phyloP scores from a whole-genome alignment of 2,113 vertebrate genomes.

The Herpailurus yagouaroundi region DNA sequence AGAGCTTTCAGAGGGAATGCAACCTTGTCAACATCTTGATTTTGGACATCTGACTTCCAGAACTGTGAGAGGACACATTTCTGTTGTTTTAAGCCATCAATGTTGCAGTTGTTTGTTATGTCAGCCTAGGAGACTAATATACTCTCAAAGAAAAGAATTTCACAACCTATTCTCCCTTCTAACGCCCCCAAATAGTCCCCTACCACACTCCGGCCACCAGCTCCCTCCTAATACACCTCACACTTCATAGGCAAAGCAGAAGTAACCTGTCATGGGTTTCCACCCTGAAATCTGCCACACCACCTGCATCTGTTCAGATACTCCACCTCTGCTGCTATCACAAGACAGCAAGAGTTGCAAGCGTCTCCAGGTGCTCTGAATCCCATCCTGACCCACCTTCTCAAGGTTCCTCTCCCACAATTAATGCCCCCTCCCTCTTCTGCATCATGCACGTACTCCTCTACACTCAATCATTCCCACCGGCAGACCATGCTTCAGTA shows the following conservation, averaged over 20 bases:
- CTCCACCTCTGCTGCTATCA: too few species aligned
- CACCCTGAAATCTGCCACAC: neutral
- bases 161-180: neutral
- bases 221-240: neutral
- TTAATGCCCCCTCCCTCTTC: neutral
- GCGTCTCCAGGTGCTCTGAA: neutral
- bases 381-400: neutral
- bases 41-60: too few species aligned
- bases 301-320: neutral
- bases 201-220: too few species aligned
- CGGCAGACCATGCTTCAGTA: neutral
- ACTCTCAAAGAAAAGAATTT: neutral
- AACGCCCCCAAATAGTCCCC: neutral
- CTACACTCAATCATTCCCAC: neutral
- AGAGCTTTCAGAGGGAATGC: too few species aligned
- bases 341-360: neutral
- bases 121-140: neutral
- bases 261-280: neutral
- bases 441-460: neutral
- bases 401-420: neutral
- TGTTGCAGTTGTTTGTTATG: neutral
- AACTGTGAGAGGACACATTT: too few species aligned
- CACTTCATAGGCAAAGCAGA: neutral
- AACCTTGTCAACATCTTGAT: too few species aligned
- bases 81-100: too few species aligned